Base-by-base conservation (phyloP, 2,797 vertebrate species). In the Mus minutoides region DNA sequence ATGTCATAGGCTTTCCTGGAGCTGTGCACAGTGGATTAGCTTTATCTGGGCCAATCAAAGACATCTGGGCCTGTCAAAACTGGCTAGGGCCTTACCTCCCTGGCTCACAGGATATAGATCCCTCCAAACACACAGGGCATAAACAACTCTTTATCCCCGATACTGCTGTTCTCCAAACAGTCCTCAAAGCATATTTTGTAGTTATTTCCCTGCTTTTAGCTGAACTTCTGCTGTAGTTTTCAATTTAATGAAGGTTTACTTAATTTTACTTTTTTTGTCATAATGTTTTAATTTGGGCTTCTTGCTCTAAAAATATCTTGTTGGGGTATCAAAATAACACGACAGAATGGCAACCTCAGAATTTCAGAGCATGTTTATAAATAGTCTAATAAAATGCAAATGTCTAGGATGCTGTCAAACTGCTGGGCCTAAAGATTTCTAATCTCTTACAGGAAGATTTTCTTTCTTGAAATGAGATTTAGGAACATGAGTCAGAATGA, bases 251-350 rank as follows among this genome's bases (percentile, higher is more conserved):
- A 80, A 95, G 46, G 14, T 69, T 75, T 92, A 56, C 64, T 96
- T 77, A 96, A 95, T 97, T 89, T n/a, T 43, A 52, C 60, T 52
- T 90, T 91, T 73, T 80, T 76, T 64, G 29, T 64, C 4, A 49
- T 49, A 49, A 8, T 87, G 83, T 96, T 97, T 97, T 96, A 90
- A 92, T 96, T 97, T 67, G 54, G 80, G 73, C 4, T 95, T 40
- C 24, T 86, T 22, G 21, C 60, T 95, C 94, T 94, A 90, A 97
- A 96, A 97, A 96, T 97, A 96, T 86, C 90, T 92, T 79, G 73
- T 93, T 82, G 95, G 71, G 46, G 82, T 80, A 94, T 95, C 87
- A 96, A 97, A 97, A 95, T 95, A 97, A 90, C 91, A 54, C 46
- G 29, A 67, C 84, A 88, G 67, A 95, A 93, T 69, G 43, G 60